Conservation (phyloP, 2,113 vertebrate species). For the Amblyornis subalaris region DNA sequence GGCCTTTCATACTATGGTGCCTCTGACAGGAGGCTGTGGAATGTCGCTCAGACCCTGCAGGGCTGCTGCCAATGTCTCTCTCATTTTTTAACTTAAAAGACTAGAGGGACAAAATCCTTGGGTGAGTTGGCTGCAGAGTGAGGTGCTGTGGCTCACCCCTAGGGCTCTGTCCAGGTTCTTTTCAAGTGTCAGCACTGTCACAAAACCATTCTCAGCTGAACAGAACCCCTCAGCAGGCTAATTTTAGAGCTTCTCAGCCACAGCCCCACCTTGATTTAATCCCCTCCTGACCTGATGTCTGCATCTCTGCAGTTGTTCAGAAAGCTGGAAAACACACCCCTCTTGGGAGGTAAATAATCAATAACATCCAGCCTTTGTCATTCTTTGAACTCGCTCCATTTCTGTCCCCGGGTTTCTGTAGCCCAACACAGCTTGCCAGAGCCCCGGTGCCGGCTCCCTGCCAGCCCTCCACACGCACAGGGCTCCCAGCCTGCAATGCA, state of each 20-base stretch:
- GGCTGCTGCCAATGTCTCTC: background rate
- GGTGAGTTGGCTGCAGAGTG: accelerated
- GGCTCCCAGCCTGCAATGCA: constrained; percentile 51
- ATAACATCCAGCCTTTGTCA: background rate
- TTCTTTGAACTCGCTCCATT: background rate
- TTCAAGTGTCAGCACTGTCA: background rate
- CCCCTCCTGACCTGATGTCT: background rate
- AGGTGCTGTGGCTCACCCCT: background rate
- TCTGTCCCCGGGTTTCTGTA: background rate
- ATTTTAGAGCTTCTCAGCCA: background rate
- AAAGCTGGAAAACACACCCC: background rate
- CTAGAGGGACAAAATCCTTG: background rate
- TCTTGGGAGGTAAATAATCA: background rate
- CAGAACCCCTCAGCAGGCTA: background rate
- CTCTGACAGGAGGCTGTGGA: background rate
- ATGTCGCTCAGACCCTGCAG: background rate
- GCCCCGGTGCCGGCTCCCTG: background rate
- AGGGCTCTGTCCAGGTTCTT: background rate
- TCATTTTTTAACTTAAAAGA: background rate
- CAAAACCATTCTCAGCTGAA: background rate
- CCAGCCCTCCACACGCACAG: background rate
- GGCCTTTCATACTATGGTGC: background rate
- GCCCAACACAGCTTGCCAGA: background rate
- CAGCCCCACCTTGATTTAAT: background rate
- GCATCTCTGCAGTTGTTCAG: background rate